Percentiles rank a stretch among this genome's conserved stretches.
Evolutionary conservation across 2,797 vertebrate genomes (phyloP).

Genomic region (Scomberomorus guttatus): DNA sequence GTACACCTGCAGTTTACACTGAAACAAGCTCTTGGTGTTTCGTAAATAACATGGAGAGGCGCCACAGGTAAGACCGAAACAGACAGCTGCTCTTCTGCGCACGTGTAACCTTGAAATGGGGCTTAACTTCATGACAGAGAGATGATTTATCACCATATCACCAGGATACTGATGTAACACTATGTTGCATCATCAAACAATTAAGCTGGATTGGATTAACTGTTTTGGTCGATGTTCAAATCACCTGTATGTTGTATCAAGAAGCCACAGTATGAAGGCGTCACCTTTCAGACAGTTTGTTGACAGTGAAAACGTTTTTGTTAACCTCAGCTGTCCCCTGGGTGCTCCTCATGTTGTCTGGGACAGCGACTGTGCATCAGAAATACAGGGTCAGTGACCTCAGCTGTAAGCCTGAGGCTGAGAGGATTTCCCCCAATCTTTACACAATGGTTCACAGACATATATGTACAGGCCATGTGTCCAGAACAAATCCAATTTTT

Average conservation of each 20-base stretch:
- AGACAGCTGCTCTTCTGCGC: not conserved
- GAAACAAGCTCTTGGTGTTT: constrained; percentile 63
- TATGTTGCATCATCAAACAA: constrained; percentile 17
- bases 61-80: not conserved
- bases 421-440: constrained; percentile 42
- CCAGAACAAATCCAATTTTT: not conserved
- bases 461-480: constrained; percentile 4
- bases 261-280: not conserved
- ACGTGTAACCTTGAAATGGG: constrained; percentile 12
- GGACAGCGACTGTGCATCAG: constrained; percentile 23
- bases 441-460: constrained; percentile 29
- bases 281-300: constrained; percentile 22
- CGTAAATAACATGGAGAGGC: constrained; percentile 48
- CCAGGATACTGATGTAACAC: not conserved
- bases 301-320: constrained; percentile 44
- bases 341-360: constrained; percentile 26
- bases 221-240: not conserved
- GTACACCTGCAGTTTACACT: constrained; percentile 44
- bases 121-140: not conserved
- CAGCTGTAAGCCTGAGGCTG: constrained; percentile 18
- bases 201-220: not conserved
- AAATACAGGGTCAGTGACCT: constrained; percentile 28
- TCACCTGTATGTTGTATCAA: not conserved
- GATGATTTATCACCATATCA: constrained; percentile 2
- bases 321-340: constrained; percentile 36